These are phyloP conservation scores for Hydrolagus colliei DNA, from an alignment of 2,797 vertebrate genomes.

Conservation along the genomic window DNA sequence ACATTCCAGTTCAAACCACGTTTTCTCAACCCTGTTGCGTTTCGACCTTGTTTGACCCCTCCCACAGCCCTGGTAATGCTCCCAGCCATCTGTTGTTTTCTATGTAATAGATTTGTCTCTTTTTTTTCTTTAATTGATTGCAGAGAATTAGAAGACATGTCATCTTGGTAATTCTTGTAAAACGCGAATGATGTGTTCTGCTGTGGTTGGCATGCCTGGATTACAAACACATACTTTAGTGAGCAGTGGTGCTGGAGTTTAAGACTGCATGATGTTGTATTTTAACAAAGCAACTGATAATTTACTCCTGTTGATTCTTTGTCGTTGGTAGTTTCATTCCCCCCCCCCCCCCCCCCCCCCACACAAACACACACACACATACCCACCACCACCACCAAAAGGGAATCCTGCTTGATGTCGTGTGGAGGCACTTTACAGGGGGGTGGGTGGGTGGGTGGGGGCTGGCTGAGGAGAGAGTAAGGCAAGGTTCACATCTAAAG, in stretches of 20 bases:
- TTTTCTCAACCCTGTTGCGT: not conserved
- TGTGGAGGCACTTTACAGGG: no score
- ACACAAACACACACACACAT: no score
- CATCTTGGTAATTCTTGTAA: not conserved
- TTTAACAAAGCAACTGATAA: not conserved
- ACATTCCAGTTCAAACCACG: not conserved
- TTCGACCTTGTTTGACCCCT: not conserved
- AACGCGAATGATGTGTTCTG: no score
- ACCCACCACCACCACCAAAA: not conserved
- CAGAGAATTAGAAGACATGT: not conserved
- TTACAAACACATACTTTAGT: not conserved
- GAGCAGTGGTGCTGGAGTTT: not conserved
- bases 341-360: no score
- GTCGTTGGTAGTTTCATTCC: not conserved
- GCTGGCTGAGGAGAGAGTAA: not conserved
- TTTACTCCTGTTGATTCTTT: conserved; percentile 3
- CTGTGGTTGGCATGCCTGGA: no score
- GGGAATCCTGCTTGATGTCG: not conserved
- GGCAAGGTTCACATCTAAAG: conserved; percentile 11
- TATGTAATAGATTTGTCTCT: not conserved
- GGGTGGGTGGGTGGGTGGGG: not conserved
- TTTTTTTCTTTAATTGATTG: not conserved
- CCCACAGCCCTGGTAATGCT: not conserved
- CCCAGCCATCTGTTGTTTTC: not conserved
- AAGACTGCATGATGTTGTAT: not conserved